Evolutionary conservation across 2,113 vertebrate genomes (phyloP).

Genomic region (Rutilus rutilus): DNA sequence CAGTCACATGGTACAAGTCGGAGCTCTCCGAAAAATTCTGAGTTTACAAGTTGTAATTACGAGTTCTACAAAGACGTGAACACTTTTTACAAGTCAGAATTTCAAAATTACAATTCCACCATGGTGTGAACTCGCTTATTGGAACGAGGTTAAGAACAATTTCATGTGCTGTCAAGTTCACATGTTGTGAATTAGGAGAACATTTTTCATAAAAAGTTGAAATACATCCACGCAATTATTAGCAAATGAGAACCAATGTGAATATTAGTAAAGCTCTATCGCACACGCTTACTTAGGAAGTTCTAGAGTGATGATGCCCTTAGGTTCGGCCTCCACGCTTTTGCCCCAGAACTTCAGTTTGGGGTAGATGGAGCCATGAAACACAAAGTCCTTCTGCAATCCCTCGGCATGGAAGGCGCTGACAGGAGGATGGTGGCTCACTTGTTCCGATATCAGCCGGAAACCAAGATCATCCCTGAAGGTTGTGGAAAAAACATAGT

Average conservation of each 20-base stretch:
- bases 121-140: no score
- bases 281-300: constrained; percentile 85
- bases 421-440: constrained; percentile 96
- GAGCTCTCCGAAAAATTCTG: no score
- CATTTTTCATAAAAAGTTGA: no score
- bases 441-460: constrained; percentile 95
- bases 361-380: constrained; percentile 97
- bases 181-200: no score
- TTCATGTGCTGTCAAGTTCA: no score
- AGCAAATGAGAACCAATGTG: background rate
- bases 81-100: no score
- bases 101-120: no score
- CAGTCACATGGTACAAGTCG: no score
- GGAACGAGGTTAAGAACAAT: no score
- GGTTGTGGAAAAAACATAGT: background rate
- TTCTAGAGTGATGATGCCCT: constrained; percentile 95
- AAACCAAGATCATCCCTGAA: constrained; percentile 94
- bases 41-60: no score
- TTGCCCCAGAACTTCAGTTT: constrained; percentile 99
- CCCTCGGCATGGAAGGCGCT: constrained; percentile 97
- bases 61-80: no score
- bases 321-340: constrained; percentile 96
- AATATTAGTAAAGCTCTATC: background rate
- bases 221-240: no score
- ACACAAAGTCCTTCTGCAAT: constrained; percentile 90